Base-by-base conservation (phyloP, 2,113 vertebrate genomes). In the Gorsachius goisagi region DNA sequence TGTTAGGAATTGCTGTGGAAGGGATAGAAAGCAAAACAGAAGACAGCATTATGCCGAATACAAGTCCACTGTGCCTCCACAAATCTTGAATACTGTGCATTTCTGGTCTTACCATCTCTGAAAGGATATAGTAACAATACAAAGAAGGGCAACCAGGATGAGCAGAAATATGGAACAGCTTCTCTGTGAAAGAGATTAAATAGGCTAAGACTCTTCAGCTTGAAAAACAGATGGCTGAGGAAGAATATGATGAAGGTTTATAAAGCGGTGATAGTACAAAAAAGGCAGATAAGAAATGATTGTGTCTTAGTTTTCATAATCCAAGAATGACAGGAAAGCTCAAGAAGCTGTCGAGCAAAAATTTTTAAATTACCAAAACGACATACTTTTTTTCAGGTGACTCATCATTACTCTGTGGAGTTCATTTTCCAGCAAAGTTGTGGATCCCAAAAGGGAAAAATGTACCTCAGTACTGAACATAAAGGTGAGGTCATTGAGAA, bases 131-230 rank as follows among this genome's bases (percentile, higher is more conserved):
- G 18, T 35, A 64, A 26, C 49, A 53, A 90, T 37, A 85, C 30
- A 68, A 93, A 94, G 71, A 95, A 90, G 17, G 82, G 22, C 41
- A 76, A 62, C 19, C 15, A 66, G 45, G 82, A 77, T 73, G 50
- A 93, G 63, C 55, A 86, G 88, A 91, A 93, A 88, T 86, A 53
- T 11, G 19, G 75, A 93, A 82, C 82, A 79, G 62, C 81, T 91
- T 92, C 62, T 88, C 39, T 73, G 10, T 72, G 88, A 68, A 81
- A 95, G 66, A 72, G 67, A 92, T 96, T 90, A 92, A 93, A 90
- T 73, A 88, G 63, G 33, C 45, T 88, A 78, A 87, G 75, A 41
- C 53, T 75, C 69, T 88, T 94, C 49, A 90, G 41, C 45, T 76
- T 90, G 68, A 69, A 96, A 81, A 90, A 27, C 66, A 95, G 63